Base-by-base conservation (phyloP, 1,140 invertebrate species). In the Drosophila punjabiensis region DNA sequence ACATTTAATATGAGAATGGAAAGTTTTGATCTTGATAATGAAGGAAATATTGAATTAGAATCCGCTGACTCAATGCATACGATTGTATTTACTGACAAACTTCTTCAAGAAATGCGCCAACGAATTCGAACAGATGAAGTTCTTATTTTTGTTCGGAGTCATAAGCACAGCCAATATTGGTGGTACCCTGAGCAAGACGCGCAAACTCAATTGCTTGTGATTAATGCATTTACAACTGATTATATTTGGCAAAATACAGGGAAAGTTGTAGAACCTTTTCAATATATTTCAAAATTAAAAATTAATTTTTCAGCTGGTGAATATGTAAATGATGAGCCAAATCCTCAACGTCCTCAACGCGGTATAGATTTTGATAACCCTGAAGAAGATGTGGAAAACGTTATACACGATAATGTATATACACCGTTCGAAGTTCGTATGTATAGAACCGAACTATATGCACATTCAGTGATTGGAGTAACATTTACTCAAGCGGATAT, bases 121-220 rank as follows among this genome's bases (percentile, higher is more conserved):
- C 13, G 41, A 10, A 41, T 80, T 20, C 30, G 16, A 13, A 37
- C 53, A 28, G 61, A 80, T 56, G 78, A 77, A 59, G 41, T 80
- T 37, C 63, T 80, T 7, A 62, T 80, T 16, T 77, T 68, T 1
- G 52, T 80, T 8, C 50, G 78, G 6, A 80, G 78, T 41, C 74
- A 77, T 35, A 80, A 67, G 32, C 59, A 67, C 16, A 80, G 41
- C 35, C 67, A 66, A 16, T 80, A 77, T 53, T 80, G 75, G 78
- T 80, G 75, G 68, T 80, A 77, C 32, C 78, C 78, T 3, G 75
- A 80, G 28, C 75, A 77, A 47, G 67, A 77, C 24, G 77, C 78
- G 13, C 47, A 60, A 4, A 71, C 78, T 5, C 75, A 80, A 16
- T 75, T 77, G 2, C 53, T 80, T 14, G 78, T 73, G 4, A 59